Evolutionary conservation across 2,113 vertebrate species (phyloP), one percentile per base, ranked within the genome.

Genomic region (Trogon surrucura): DNA sequence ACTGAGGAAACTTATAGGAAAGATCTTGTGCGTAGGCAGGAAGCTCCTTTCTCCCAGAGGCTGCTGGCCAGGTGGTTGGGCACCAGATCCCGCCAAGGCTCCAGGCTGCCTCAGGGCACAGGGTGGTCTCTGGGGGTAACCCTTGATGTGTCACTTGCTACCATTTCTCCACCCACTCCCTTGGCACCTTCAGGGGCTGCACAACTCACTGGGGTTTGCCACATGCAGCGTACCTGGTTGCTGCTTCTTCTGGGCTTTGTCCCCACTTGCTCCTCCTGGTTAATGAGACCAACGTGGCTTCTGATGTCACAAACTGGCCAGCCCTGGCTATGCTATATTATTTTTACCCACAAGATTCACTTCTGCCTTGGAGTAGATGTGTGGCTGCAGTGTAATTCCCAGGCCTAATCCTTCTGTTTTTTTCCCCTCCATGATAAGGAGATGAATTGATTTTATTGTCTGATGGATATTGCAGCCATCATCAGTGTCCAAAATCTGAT

Each of bases 61-160:
- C 65, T 85, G 19, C 47, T 81, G 41, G 6, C 25, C 2, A 2
- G 48, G 34, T 36, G 21, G 44, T 56, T 56, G 38, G 20, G 16
- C 51, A 79, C 8, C 34, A 86, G 25, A 15, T 50, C 48, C 34
- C 81, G n/a, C 4, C 69, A 47, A 44, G 48, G 19, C 56, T 91
- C 32, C 47, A 38, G 44, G 27, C 26, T 66, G 51, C 18, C 10
- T 15, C 0, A 9, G 17, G 32, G 20, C 5, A 2, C 0, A 0
- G 19, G 16, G 36, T 53, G 30, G 5, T 65, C 32, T 82, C 45
- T 65, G 70, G 5, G 15, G 25, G 29, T 29, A 23, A 34, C n/a
- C 13, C 38, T 89, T 84, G 66, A 56, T 84, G 15, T 38, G 36
- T 17, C 1, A 1, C 32, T 58, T 1, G 2, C n/a, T 77, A n/a